A percentile compares a stretch with the other conserved stretches of the same genome.
phyloP scores from a whole-genome alignment of 2,797 vertebrate genomes.

The Phoeniculus purpureus region DNA sequence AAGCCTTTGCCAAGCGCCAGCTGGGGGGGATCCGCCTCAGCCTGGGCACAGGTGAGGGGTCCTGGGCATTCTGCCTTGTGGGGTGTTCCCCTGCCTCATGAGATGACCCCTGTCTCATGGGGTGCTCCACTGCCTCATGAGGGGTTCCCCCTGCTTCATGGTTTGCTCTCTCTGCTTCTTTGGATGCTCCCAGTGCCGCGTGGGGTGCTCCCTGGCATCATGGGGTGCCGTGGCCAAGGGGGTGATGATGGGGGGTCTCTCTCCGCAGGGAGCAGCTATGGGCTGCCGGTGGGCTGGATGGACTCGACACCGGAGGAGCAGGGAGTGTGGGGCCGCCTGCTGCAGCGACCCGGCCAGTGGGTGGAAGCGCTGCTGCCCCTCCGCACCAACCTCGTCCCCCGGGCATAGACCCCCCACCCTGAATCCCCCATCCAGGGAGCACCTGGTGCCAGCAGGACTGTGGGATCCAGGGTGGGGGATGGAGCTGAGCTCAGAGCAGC shows the following conservation, averaged over 20 bases:
- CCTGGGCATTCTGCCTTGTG: no score
- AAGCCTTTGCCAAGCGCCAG: constrained; percentile 74
- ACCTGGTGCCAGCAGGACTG: neutral
- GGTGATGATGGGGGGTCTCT: fast-evolving
- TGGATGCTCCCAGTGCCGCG: no score
- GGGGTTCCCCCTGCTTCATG: no score
- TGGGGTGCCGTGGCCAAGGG: fast-evolving
- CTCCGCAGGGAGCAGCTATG: constrained; percentile 89
- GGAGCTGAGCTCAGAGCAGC: neutral
- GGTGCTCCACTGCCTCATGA: no score
- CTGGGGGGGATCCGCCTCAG: constrained; percentile 92
- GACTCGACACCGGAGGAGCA: constrained; percentile 91
- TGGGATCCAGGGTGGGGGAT: fast-evolving
- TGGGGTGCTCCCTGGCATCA: no score
- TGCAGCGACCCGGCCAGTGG: constrained; percentile 86
- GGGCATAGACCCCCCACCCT: constrained; percentile 47
- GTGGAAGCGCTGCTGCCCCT: constrained; percentile 87
- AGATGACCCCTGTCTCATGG: no score
- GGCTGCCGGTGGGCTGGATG: constrained; percentile 91
- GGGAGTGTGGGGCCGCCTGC: constrained; percentile 84
- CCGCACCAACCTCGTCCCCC: constrained; percentile 84
- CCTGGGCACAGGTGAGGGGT: constrained; percentile 86
- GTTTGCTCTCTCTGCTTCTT: no score
- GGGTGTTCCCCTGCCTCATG: no score
- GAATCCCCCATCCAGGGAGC: neutral